Base-by-base conservation (phyloP, 2,113 vertebrate species). In the Phodopus roborovskii region DNA sequence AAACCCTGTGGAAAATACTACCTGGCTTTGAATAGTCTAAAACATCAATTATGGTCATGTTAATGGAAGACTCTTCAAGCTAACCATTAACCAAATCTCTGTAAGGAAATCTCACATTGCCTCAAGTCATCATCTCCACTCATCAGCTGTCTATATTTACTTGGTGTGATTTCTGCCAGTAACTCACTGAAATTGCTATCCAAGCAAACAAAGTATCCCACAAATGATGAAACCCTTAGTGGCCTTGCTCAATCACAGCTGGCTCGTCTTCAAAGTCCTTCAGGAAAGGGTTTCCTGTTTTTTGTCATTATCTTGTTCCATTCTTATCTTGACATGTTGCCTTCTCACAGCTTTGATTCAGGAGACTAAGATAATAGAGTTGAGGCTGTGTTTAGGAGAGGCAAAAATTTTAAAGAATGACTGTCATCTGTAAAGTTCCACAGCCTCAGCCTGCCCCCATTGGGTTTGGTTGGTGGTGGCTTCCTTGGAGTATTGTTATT, bases 291-390 rank as follows among this genome's bases (percentile, higher is more conserved):
- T 92, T 96, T 92, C 45, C 88, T 98, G 97, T 66, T 95, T 95
- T 95, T 95, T 96, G 96, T 97, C 97, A 94, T 97, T 98, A 98
- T 97, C 97, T 96, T 97, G 97, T 96, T 91, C 94, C 82, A 24
- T 36, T 89, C 56, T 39, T 98, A 97, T 97, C 97, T 98, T 97
- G 97, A 96, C 97, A 96, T 70, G 78, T 87, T 94, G 53, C 88
- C n/a, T 86, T 94, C 96, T 98, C 92, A 95, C 96, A 97, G 94
- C 92, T 94, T 88, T 87, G 77, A 92, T 82, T 96, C 26, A 16
- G 92, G 68, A 96, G 90, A n/a, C 92, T 36, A 50, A 96, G 97
- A 97, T 98, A 98, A 96, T 74, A 92, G 77, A 91, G 84, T 89
- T 86, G 91, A 78, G 70, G 13, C 48, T 95, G 87, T 64, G 33